Conservation (phyloP, 2,797 vertebrate genomes). For the Zenarchopterus dispar region DNA sequence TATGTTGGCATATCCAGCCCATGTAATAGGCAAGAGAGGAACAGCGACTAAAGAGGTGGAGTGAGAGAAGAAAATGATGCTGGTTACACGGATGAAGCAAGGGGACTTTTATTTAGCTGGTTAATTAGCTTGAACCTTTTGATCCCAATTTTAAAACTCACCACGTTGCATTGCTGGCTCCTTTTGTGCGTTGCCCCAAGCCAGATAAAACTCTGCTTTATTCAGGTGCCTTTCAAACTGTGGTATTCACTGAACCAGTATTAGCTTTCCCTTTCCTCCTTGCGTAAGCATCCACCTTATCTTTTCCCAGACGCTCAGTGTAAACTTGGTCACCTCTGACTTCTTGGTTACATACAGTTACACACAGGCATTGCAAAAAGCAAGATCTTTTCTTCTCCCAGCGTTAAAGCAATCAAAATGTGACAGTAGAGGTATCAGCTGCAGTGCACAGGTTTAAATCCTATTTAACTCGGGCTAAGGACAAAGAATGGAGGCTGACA, state of each 20-base stretch:
- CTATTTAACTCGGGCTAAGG: slow-evolving; percentile 73
- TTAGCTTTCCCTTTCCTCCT: slow-evolving; percentile 42
- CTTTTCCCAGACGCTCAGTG: slow-evolving; percentile 61
- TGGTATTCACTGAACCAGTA: slow-evolving; percentile 55
- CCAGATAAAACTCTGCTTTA: slow-evolving; percentile 77
- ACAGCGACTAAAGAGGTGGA: slow-evolving; percentile 43
- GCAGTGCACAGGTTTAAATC: slow-evolving; percentile 70
- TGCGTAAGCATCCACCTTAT: slow-evolving; percentile 56
- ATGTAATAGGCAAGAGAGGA: slow-evolving; percentile 26
- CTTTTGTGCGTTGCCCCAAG: slow-evolving; percentile 78
- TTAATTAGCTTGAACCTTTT: slow-evolving; percentile 87
- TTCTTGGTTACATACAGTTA: slow-evolving; percentile 47
- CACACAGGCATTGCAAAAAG: slow-evolving; percentile 53
- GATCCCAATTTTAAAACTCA: slow-evolving; percentile 85
- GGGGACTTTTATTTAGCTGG: slow-evolving; percentile 83
- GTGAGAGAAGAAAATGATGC: slow-evolving; percentile 29
- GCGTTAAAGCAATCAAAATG: slow-evolving; percentile 66
- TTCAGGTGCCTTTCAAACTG: slow-evolving; percentile 73
- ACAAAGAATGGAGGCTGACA: slow-evolving; percentile 71
- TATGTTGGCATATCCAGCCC: slow-evolving; percentile 35
- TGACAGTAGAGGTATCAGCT: slow-evolving; percentile 70
- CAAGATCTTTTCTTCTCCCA: slow-evolving; percentile 57
- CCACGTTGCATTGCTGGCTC: slow-evolving; percentile 66
- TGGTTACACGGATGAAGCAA: slow-evolving; percentile 61
- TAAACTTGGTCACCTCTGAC: slow-evolving; percentile 70